Evolutionary conservation across 2,888 invertebrate genomes (phyloP), one percentile per base, ranked within the genome.

Genomic region (Esperia sulphurella): DNA sequence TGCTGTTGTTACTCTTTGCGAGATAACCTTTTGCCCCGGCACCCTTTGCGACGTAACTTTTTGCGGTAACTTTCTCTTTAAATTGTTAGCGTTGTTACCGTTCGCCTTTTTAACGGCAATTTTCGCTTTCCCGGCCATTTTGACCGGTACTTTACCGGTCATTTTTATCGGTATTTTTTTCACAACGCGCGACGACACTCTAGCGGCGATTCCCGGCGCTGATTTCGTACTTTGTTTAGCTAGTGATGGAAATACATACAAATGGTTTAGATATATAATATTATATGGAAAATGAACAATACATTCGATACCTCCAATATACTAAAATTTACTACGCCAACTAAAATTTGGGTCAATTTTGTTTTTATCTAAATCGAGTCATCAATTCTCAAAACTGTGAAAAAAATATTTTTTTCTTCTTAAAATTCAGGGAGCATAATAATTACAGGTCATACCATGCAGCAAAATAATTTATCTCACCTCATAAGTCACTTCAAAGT

Each of bases 51-150:
- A 10, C 2, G 14, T 3, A 13, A 69, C 55, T 49, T 75, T 79
- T 56, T 67, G 66, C 45, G 74, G 59, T 43, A 70, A 42, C 57
- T 74, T 78, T 52, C 71, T 67, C 21, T 21, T 21, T 21, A 21
- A 21, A 21, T 5, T 21, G 21, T 21, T 38, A 51, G 14, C 3
- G 33, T 12, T 14, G 12, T 14, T 7, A 35, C 35, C 35, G 35
- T 35, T 35, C 40, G 12, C 12, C 10, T 45, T 45, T 45, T 13
- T 33, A 10, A 33, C 33, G 9, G 33, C 33, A 8, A 33, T 33
- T 14, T 46, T 14, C 40, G 12, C 12, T 10, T 33, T 33, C 1
- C 33, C 33, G 10, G 33, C 33, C 33, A 33, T 33, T 33, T 33
- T 33, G 33, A 10, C 28, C 41, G 21, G 28, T 10, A 14, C 7